Evolutionary conservation across 2,113 vertebrate species (phyloP), one percentile per base, ranked within the genome.

Genomic region (Procapra przewalskii): DNA sequence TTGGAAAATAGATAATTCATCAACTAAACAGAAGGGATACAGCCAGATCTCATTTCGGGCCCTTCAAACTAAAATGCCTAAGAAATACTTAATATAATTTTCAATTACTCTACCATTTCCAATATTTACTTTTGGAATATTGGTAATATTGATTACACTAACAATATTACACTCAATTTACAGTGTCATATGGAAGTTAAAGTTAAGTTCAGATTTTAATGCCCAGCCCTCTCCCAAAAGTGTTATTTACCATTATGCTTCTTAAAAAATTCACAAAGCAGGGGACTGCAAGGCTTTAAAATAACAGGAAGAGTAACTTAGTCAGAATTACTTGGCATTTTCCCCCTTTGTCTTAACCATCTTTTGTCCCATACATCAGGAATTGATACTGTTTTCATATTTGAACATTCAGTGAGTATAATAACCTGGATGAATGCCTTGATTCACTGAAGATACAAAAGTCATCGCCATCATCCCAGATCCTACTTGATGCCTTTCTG

Each of bases 391-490:
- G 15, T 36, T 89, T 80, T 27, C 23, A 21, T 23, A 93, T 54
- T 12, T 64, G 40, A 96, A 95, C 23, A 90, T 92, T 62, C 52
- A 82, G 87, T 90, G 45, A 17, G 55, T 15, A 95, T 71, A 96
- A 96, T 98, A 60, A 99, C 98, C 98, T 99, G 96, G 94, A 79
- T 59, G 99, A 96, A 52, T 59, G 97, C 80, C 97, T 94, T 10
- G 99, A 98, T 95, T 99, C 99, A 79, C 99, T 97, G 45, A 99
- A 99, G 90, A 99, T 98, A 96, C 97, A 99, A 95, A 99, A 99
- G 98, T 99, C 99, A 97, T 99, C 99, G 17, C 98, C 99, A 57
- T 99, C 99, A 3, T 99, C 99, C 99, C 99, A 99, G 54, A 93
- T 80, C 96, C 97, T 98, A 67, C 98, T 98, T 29, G 99, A 99